Evolutionary conservation across 2,113 vertebrate species (phyloP), one percentile per base, ranked within the genome.

Genomic region (Callaeas wilsoni): DNA sequence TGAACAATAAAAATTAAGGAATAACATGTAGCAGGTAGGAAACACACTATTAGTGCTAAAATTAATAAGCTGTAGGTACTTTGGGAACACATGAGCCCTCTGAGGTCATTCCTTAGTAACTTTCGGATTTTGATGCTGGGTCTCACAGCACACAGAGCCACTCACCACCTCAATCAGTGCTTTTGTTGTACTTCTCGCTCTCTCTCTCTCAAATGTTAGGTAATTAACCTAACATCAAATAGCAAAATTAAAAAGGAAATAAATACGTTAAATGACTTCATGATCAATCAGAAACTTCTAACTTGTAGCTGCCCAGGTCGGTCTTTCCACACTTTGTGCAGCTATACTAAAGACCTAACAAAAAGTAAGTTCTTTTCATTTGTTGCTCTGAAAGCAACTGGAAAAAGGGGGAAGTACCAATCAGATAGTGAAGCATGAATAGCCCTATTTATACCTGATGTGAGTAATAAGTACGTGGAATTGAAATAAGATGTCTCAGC

Each of bases 251-350:
- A 75, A 74, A 81, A 47, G n/a, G 4, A 53, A 60, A 41, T 37
- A 52, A 62, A 37, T 7, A 29, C 84, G 63, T 7, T 3, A 59
- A 68, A 52, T 13, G 0, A 14, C 21, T 89, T 76, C 30, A 52
- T 46, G 62, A 59, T 88, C 39, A 27, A 33, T 80, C 46, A 41
- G 59, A 94, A 84, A 11, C 5, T 69, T 79, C 9, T 44, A 78
- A 55, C 10, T 82, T 56, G 12, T 27, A 33, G n/a, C 19, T 85
- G 30, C 27, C 39, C 44, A 41, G 46, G 35, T 23, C 0, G 0
- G 19, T 47, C 27, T 25, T 88, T 64, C 44, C 16, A 19, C 20
- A 32, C 12, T 86, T 76, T 41, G 25, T 57, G 63, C 37, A 53
- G 55, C 41, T 77, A 18, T 49, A 90, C 37, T 56, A 39, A 73